Evolutionary conservation across 2,888 invertebrate genomes (phyloP), one percentile per base, ranked within the genome.

Genomic region (Apotomis capreana): DNA sequence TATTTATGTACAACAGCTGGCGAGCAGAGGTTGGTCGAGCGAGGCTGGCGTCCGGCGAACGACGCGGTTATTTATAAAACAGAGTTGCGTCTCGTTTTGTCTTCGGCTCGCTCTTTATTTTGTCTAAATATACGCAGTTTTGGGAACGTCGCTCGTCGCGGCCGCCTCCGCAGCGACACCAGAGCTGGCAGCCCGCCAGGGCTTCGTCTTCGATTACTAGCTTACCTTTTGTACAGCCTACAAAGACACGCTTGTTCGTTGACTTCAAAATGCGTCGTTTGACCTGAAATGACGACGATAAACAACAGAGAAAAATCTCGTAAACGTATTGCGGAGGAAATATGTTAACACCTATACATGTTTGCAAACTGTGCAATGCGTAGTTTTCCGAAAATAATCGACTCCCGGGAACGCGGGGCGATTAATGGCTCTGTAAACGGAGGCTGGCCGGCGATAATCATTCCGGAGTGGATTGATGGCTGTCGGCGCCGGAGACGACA

Each of bases 71-170:
- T 93, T 93, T 92, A 91, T 92, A 92, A 92, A 92, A 90, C 92
- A 90, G 91, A 92, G 88, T 92, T 89, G 92, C 90, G 91, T 93
- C 93, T 92, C 92, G 92, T 92, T 92, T 92, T 92, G 93, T 93
- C 92, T 92, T 92, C 91, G 88, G 90, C 86, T 87, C 90, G 90
- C 92, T 93, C 92, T 93, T 93, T 92, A 93, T 93, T 93, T 93
- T 92, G 91, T 93, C 92, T 92, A 93, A 93, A 92, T 92, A 93
- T 93, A 93, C 92, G 91, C 90, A 92, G 92, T 92, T 93, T 93
- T 92, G 92, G 93, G 92, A 92, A 90, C 93, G 88, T 89, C 90
- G 75, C 73, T 76, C 72, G 90, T 82, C 88, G 89, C 84, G 84
- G 87, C 87, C 88, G 87, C 84, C 86, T 87, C 86, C 83, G 87